Conservation (phyloP, 2,888 invertebrate species). For the Epicampocera succincta region DNA sequence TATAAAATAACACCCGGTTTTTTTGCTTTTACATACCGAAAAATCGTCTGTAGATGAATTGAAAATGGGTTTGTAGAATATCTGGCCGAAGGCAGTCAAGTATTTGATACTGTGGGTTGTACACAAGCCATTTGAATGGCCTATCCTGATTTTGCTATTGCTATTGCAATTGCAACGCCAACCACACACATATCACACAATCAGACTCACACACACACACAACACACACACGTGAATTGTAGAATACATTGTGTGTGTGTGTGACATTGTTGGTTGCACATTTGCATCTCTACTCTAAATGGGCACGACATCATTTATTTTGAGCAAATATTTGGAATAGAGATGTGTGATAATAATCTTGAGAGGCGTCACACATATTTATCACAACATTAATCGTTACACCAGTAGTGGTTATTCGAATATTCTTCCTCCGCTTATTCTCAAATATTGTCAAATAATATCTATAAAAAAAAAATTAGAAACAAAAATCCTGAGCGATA, state of each 20-base stretch:
- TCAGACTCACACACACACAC: not conserved
- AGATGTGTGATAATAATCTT: too few species aligned
- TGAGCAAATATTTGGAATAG: too few species aligned
- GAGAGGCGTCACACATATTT: too few species aligned
- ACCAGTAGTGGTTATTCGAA: too few species aligned
- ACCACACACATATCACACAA: not conserved
- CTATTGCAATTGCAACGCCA: not conserved
- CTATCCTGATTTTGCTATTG: conserved; percentile 48
- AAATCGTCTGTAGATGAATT: conserved; percentile 5
- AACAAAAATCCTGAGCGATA: too few species aligned
- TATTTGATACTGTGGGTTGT: conserved; percentile 32
- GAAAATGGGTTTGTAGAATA: conserved; percentile 47
- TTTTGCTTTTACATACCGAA: conserved; percentile 9
- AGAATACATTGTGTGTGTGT: not conserved
- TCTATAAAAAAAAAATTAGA: too few species aligned
- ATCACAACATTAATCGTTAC: too few species aligned
- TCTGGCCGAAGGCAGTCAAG: conserved; percentile 22
- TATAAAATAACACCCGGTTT: conserved; percentile 12
- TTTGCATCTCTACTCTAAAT: not conserved
- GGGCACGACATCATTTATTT: too few species aligned
- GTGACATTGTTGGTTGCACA: not conserved
- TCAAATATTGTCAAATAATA: too few species aligned
- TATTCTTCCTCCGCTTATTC: too few species aligned
- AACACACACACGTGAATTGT: too few species aligned
- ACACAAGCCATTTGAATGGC: conserved; percentile 31